A percentile compares a stretch with the other conserved stretches of the same genome.
phyloP scores from a whole-genome alignment of 2,888 invertebrate species.

The Sinodicranocentrus sp. region DNA sequence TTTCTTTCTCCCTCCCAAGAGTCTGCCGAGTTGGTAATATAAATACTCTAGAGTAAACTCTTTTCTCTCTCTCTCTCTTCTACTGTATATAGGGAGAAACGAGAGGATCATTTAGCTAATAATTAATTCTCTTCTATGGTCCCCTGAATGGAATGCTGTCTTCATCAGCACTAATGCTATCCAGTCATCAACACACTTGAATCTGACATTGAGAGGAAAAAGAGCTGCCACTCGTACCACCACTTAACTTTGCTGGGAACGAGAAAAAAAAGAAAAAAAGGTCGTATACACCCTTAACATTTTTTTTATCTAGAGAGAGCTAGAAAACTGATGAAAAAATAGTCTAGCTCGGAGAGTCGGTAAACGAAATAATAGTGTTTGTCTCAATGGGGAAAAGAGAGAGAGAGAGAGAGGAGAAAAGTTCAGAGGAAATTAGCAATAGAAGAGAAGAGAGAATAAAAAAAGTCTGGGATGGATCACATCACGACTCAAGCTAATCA shows the following conservation, averaged over 20 bases:
- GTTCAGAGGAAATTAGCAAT: conserved; percentile 35
- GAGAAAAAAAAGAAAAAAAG: conserved; percentile 8
- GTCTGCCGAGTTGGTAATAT: too few relatives aligned
- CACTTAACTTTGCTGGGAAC: conserved; percentile 16
- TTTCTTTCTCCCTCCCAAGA: too few relatives aligned
- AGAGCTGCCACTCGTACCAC: conserved; percentile 40
- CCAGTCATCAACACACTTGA: conserved; percentile 34
- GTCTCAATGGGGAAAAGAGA: conserved; percentile 18
- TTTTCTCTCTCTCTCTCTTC: too few relatives aligned
- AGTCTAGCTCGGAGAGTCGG: neutral
- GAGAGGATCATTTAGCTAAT: conserved; percentile 56
- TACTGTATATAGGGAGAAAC: neutral
- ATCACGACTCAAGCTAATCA: conserved; percentile 20
- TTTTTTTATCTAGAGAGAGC: neutral
- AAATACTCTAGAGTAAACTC: too few relatives aligned
- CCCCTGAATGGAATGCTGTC: neutral
- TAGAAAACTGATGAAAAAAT: neutral
- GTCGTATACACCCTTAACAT: too few relatives aligned
- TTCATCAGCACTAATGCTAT: neutral
- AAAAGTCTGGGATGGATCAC: conserved; percentile 24
- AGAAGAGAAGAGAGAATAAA: neutral
- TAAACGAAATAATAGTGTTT: conserved; percentile 51
- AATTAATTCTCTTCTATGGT: conserved; percentile 58
- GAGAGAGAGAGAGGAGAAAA: conserved; percentile 5
- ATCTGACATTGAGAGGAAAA: conserved; percentile 56